phyloP scores from a whole-genome alignment of 2,888 invertebrate species.

The Aphidius colemani region DNA sequence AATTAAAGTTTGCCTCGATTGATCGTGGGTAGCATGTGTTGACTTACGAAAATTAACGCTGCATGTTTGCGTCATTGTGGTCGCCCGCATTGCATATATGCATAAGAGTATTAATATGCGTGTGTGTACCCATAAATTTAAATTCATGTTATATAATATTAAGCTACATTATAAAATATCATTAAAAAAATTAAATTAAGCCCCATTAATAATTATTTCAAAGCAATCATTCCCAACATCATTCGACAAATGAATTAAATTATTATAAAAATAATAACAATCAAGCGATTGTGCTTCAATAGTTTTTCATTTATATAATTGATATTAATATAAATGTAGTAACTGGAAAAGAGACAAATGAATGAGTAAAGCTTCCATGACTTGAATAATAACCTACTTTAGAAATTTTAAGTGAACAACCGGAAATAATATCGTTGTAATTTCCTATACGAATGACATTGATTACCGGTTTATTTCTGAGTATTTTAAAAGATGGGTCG shows the following conservation, averaged over 20 bases:
- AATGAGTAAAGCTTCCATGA: conserved; percentile 10
- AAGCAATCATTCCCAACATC: no score
- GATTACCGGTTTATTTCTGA: conserved; percentile 28
- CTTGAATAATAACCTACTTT: conserved; percentile 13
- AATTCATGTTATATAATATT: conserved; percentile 7
- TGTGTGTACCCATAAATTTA: conserved; percentile 2
- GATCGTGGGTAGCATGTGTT: conserved; percentile 19
- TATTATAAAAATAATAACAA: no score
- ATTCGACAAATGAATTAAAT: no score
- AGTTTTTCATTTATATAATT: no score
- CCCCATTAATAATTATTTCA: no score
- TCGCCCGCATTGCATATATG: conserved; percentile 31
- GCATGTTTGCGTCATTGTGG: conserved; percentile 30
- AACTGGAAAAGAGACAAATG: not conserved
- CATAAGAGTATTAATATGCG: conserved; percentile 9
- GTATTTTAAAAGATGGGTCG: conserved; percentile 5
- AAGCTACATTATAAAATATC: not conserved
- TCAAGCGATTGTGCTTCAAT: no score
- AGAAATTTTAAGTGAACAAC: conserved; percentile 22
- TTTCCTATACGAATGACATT: conserved; percentile 29
- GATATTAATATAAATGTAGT: no score
- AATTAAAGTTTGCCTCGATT: conserved; percentile 8
- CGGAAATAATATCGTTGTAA: conserved; percentile 31
- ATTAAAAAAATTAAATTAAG: no score
- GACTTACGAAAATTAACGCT: conserved; percentile 25